Conservation (phyloP, 2,113 vertebrate species). For the Indri indri region DNA sequence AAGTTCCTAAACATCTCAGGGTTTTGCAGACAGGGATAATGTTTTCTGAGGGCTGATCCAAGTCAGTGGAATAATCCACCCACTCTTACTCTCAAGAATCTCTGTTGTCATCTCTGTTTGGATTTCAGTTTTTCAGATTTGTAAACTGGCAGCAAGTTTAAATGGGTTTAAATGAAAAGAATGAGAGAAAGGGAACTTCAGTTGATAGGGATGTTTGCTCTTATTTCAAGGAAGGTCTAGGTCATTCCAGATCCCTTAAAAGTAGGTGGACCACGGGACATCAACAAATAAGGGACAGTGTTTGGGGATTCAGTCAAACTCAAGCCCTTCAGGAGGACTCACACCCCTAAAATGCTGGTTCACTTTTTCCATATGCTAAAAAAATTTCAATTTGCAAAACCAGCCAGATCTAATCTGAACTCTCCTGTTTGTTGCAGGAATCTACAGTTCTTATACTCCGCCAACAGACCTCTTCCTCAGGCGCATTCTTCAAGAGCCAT, state of each 20-base stretch:
- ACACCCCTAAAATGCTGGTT: slow-evolving; percentile 23
- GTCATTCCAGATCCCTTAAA: neutral
- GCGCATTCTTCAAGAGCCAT: slow-evolving; percentile 70
- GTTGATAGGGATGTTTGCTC: neutral
- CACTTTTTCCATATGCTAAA: neutral
- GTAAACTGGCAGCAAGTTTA: neutral
- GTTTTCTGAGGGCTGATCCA: neutral
- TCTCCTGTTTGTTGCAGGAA: slow-evolving; percentile 59
- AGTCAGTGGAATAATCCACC: neutral
- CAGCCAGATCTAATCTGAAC: slow-evolving; percentile 67
- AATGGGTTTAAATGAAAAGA: neutral
- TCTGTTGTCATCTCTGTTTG: neutral
- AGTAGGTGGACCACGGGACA: neutral
- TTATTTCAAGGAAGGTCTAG: neutral
- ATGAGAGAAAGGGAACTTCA: neutral
- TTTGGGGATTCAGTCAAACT: neutral
- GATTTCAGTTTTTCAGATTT: neutral
- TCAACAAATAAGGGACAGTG: neutral
- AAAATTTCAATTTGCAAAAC: slow-evolving; percentile 62
- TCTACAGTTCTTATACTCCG: slow-evolving; percentile 63
- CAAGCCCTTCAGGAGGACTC: neutral
- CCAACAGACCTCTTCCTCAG: slow-evolving; percentile 71
- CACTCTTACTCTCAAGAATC: neutral
- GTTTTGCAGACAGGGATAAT: neutral
- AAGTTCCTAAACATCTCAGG: neutral